Evolutionary conservation across 1,140 invertebrate species (phyloP).

Genomic region (Diabrotica virgifera): DNA sequence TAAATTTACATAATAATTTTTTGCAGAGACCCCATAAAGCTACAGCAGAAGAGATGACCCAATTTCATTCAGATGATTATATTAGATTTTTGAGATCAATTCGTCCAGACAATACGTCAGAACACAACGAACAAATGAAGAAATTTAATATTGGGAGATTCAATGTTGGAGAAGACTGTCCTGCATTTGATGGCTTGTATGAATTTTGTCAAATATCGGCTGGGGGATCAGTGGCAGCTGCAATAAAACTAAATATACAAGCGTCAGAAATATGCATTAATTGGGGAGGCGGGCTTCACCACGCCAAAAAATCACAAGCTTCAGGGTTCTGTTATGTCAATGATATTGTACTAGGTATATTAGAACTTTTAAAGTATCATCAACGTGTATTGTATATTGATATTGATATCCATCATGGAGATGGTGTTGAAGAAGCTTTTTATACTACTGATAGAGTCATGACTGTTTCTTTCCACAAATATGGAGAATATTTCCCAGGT

Average conservation of each 20-base stretch:
- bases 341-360: constrained; percentile 92
- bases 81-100: constrained; percentile 96
- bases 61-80: constrained; percentile 99
- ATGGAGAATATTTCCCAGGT: constrained; percentile 86
- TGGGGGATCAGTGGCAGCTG: constrained; percentile 91
- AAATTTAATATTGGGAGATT: too few species aligned
- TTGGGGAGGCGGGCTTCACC: constrained; percentile 97
- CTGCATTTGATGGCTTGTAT: constrained; percentile 95
- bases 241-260: constrained; percentile 93
- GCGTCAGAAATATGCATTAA: constrained; percentile 97
- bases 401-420: constrained; percentile 91
- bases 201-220: constrained; percentile 98
- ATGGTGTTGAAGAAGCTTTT: constrained; percentile 92
- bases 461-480: constrained; percentile 92
- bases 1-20: too few species aligned
- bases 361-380: constrained; percentile 87
- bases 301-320: constrained; percentile 96
- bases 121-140: constrained; percentile 99
- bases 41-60: constrained; percentile 99
- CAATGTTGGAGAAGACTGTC: constrained; percentile 98
- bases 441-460: constrained; percentile 91
- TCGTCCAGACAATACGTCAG: constrained; percentile 97
- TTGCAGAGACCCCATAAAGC: constrained; percentile 95
- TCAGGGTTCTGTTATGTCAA: constrained; percentile 98
- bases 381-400: constrained; percentile 90